Conservation (phyloP, 2,797 vertebrate genomes). For the Melanotaenia trifasciata region DNA sequence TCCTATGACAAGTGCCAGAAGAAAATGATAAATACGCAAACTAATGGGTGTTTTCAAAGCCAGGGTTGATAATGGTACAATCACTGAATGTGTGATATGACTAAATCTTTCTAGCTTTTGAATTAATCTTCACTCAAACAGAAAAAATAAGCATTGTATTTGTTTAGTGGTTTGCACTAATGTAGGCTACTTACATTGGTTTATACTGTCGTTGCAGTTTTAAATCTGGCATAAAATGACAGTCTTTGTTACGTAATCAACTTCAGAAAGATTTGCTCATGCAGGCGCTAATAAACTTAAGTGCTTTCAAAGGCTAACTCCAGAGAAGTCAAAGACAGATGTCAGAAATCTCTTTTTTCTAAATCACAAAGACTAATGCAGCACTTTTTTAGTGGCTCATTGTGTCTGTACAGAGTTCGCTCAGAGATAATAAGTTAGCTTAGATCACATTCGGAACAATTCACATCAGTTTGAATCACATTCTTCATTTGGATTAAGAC, state of each 20-base stretch:
- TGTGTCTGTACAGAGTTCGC: conserved; percentile 23
- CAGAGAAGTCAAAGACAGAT: conserved; percentile 41
- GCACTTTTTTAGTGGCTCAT: conserved; percentile 26
- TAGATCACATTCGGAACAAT: conserved; percentile 32
- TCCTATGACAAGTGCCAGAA: conserved; percentile 59
- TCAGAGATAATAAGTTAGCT: conserved; percentile 26
- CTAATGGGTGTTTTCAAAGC: conserved; percentile 1
- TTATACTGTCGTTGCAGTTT: conserved; percentile 50
- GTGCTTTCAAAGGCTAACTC: conserved; percentile 60
- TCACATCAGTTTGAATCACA: conserved; percentile 52
- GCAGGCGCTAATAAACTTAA: conserved; percentile 52
- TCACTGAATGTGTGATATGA: conserved; percentile 39
- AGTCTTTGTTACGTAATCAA: conserved; percentile 23
- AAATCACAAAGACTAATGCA: conserved; percentile 33
- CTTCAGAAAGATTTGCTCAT: conserved; percentile 60
- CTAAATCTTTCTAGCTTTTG: conserved; percentile 13
- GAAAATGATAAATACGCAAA: conserved; percentile 45
- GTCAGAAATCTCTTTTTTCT: conserved; percentile 32
- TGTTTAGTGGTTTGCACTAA: conserved; percentile 63
- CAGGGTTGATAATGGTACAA: conserved; percentile 12
- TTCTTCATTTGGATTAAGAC: conserved; percentile 51
- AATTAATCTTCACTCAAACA: conserved; percentile 13
- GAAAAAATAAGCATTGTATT: conserved; percentile 13
- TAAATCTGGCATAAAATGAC: conserved; percentile 37
- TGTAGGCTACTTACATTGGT: conserved; percentile 18